Base-by-base conservation (phyloP, 2,888 invertebrate species). In the Cerastis leucographa region DNA sequence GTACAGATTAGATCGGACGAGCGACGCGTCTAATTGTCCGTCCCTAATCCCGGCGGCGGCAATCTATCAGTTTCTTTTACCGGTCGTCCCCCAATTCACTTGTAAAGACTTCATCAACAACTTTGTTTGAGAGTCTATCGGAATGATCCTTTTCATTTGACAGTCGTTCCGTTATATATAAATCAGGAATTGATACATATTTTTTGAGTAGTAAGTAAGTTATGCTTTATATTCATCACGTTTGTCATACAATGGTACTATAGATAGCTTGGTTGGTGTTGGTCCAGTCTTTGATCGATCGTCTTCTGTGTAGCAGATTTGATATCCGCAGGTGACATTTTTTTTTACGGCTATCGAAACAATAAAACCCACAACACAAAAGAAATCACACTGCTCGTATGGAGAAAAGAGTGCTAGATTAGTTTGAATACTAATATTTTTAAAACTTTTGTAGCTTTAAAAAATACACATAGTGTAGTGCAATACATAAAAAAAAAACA, bases 1-100 rank as follows among this genome's bases (percentile, higher is more conserved):
- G 83, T 78, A 80, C 78, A 90, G 93, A 93, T 93, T 91, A 90
- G 83, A 89, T 89, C 88, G 87, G 89, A 91, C 90, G 91, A 92
- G 90, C 91, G 84, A 85, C 84, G 82, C 78, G 85, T 89, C 89
- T 90, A 91, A 93, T 93, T 90, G 89, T 88, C 86, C 85, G 85
- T 87, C 85, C 85, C 82, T 91, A 92, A 93, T 92, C 91, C 82
- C 75, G 76, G 81, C 88, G 90, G 90, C 91, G 86, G 80, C 80
- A 83, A 89, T 91, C 84, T 87, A 88, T 90, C 89, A 88, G 88
- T 86, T 88, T 88, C 86, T 85, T 87, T 86, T 72, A 78, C 77
- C 76, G 75, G 67, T 84, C 76, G 66, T 69, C 74, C 87, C 82
- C 83, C 74, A 84, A 75, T 78, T 78, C 72, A 83, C 77, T 83